Percentiles rank a stretch among this genome's conserved stretches.
Evolutionary conservation across 2,888 invertebrate genomes (phyloP).

Genomic region (Zaprionus bogoriensis): DNA sequence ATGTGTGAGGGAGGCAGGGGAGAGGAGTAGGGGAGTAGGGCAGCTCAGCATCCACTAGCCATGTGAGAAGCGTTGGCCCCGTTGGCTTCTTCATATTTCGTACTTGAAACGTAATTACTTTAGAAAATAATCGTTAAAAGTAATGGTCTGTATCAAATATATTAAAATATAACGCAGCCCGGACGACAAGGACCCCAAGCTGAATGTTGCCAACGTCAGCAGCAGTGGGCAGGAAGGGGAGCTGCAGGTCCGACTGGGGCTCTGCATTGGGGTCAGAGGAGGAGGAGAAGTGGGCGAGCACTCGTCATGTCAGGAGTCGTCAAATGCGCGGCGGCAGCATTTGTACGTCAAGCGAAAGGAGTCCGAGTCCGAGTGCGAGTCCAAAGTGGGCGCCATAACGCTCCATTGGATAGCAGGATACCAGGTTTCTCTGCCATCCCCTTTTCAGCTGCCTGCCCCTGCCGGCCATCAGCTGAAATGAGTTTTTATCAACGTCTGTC

Average conservation of each 20-base stretch:
- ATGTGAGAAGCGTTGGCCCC: slow-evolving; percentile 51
- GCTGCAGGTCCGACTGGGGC: neutral
- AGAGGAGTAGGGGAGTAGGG: neutral
- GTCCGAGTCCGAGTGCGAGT: no score
- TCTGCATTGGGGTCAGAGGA: slow-evolving; percentile 14
- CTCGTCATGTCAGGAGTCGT: slow-evolving; percentile 77
- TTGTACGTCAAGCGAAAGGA: slow-evolving; percentile 60
- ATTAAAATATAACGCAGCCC: slow-evolving; percentile 79
- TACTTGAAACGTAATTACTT: slow-evolving; percentile 81
- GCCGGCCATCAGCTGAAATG: slow-evolving; percentile 70
- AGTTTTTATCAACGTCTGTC: slow-evolving; percentile 74
- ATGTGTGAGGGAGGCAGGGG: slow-evolving; percentile 32
- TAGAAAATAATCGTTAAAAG: slow-evolving; percentile 82
- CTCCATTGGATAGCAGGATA: slow-evolving; percentile 55
- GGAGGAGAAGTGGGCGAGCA: slow-evolving; percentile 18
- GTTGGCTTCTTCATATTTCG: slow-evolving; percentile 76
- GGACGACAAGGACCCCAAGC: slow-evolving; percentile 43
- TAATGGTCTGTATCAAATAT: slow-evolving; percentile 82
- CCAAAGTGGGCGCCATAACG: slow-evolving; percentile 37
- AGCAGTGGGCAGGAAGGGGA: neutral
- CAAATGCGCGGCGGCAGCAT: slow-evolving; percentile 65
- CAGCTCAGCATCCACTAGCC: slow-evolving; percentile 31
- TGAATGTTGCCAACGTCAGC: slow-evolving; percentile 16
- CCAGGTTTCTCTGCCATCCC: no score
- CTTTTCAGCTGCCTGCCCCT: no score